These are phyloP conservation scores for Carollia perspicillata DNA, from an alignment of 2,113 vertebrate species.

Conservation along the genomic window DNA sequence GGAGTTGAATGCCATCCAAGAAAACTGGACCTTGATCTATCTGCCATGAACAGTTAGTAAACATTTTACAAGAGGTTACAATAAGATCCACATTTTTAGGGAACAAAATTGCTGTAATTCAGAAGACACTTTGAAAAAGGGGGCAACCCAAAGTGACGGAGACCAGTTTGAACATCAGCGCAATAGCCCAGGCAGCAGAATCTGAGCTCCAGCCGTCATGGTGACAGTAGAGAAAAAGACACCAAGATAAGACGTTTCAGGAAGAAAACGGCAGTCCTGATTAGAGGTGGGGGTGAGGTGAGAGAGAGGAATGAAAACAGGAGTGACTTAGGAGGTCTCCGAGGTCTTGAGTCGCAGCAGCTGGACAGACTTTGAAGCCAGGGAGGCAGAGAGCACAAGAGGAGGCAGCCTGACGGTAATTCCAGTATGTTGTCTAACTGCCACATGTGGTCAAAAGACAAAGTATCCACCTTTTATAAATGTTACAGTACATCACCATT, in stretches of 20 bases:
- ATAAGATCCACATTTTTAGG: background rate
- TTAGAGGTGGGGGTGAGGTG: background rate
- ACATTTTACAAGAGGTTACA: background rate
- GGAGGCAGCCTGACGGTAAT: background rate
- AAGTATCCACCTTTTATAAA: background rate
- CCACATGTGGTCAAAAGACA: background rate
- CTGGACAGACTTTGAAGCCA: background rate
- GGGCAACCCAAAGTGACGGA: background rate
- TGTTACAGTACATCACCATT: background rate
- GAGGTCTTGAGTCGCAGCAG: background rate
- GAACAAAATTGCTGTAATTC: background rate
- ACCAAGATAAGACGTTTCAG: background rate
- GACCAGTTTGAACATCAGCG: background rate
- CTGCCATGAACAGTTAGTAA: background rate
- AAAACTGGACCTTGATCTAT: background rate
- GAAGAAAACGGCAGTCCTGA: background rate
- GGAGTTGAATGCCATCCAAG: background rate
- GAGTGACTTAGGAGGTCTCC: background rate
- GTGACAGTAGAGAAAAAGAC: background rate
- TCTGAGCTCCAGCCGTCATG: background rate
- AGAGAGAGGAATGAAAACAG: background rate
- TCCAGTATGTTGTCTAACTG: background rate
- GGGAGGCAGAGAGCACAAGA: background rate
- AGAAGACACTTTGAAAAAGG: background rate
- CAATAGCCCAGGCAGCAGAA: background rate